Percentiles rank a stretch among this genome's conserved stretches.
phyloP scores from a whole-genome alignment of 2,888 invertebrate species.

The Syritta pipiens region DNA sequence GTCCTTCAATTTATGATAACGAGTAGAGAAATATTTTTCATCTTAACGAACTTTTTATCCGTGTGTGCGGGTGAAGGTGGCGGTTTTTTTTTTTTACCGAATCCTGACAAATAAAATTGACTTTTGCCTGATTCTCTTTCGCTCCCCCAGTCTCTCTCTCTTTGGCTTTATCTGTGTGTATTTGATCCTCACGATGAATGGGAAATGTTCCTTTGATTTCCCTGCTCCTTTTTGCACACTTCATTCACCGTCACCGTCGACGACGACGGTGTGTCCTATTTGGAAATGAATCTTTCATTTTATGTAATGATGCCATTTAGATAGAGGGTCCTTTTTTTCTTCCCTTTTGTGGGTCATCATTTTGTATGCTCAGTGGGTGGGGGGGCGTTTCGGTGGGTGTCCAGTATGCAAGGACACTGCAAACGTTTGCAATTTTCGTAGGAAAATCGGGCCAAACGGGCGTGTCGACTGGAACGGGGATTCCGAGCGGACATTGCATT shows the following conservation, averaged over 20 bases:
- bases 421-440: constrained; percentile 45
- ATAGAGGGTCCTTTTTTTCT: constrained; percentile 56
- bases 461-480: no score
- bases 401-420: constrained; percentile 49
- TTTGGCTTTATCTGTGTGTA: constrained; percentile 6
- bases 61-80: constrained; percentile 35
- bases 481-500: constrained; percentile 38
- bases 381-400: constrained; percentile 2
- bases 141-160: background rate
- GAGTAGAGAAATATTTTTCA: constrained; percentile 38
- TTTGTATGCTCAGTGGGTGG: background rate
- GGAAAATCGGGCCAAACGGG: constrained; percentile 41
- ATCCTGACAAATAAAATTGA: constrained; percentile 57
- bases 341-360: constrained; percentile 66
- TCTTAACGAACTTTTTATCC: constrained; percentile 58
- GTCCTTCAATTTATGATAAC: constrained; percentile 63
- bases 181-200: constrained; percentile 63
- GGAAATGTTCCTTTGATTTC: constrained; percentile 45
- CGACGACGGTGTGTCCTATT: constrained; percentile 43
- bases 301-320: constrained; percentile 66
- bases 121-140: constrained; percentile 23
- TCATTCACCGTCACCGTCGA: constrained; percentile 8
- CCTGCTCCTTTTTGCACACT: constrained; percentile 9
- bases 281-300: constrained; percentile 49
- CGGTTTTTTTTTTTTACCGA: constrained; percentile 19